Evolutionary conservation across 2,888 invertebrate species (phyloP), one percentile per base, ranked within the genome.

Genomic region (Drosophila cracens): DNA sequence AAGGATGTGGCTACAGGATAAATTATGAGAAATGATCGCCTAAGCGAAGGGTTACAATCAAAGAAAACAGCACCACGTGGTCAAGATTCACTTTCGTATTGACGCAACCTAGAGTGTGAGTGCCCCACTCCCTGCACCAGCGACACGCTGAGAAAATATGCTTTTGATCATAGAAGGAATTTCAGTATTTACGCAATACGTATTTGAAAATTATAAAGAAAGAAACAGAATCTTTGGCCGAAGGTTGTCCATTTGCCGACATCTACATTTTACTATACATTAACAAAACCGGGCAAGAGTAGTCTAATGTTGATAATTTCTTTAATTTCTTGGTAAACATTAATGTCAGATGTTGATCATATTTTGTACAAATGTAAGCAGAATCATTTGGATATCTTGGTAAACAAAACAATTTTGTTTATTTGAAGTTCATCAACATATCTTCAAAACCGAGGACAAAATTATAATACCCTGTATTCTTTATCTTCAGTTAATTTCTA

Each of bases 41-140:
- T 62, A 66, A 70, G 51, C 73, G 76, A 83, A 76, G 87, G 84
- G 75, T 58, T 82, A 64, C 56, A 48, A 51, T 33, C 29, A 13
- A 53, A 43, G 54, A n/a, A n/a, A 51, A 48, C 36, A 18, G 53
- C 66, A 75, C 76, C 91, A 90, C 90, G 89, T 91, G 91, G 90
- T 91, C 85, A 91, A 91, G 88, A 89, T 83, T 91, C 87, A 89
- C 91, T 90, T 90, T 91, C 83, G 27, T 53, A 52, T 31, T 27
- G 49, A 29, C 2, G 13, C n/a, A 40, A 48, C 21, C 13, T n/a
- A 16, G 40, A 40, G 40, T 38, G 51, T 16, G 54, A 58, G 63
- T 78, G 62, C 70, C 60, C 78, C 70, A 66, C 63, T 53, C 43
- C 21, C 48, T 49, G 27, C 27, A 59, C 36, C 5, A 29, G 16